A percentile compares a stretch with the other conserved stretches of the same genome.
Conservation (phyloP, 2,888 invertebrate species). For the Aricia artaxerxes region DNA sequence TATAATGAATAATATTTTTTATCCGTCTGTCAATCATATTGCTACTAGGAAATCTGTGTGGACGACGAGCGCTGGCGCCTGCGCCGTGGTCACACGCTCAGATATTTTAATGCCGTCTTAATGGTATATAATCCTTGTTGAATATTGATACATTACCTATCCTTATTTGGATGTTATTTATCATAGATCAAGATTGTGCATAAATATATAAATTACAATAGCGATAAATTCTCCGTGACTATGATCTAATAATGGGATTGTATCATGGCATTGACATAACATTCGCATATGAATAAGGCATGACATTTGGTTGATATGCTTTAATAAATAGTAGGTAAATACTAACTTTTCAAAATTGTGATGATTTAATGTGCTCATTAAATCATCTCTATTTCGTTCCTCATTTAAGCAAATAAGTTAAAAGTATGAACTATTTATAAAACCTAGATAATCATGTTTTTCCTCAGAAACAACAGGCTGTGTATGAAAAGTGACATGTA, state of each 20-base stretch:
- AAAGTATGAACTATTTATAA: too few relatives aligned
- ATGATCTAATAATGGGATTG: background rate
- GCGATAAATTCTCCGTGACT: conserved; percentile 1
- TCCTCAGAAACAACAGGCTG: too few relatives aligned
- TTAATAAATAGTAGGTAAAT: background rate
- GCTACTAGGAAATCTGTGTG: conserved; percentile 39
- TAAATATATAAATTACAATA: conserved; percentile 7
- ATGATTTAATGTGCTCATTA: too few relatives aligned
- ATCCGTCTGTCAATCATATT: conserved; percentile 51
- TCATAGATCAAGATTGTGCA: conserved; percentile 15
- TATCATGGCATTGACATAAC: background rate
- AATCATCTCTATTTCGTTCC: too few relatives aligned
- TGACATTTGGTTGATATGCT: background rate
- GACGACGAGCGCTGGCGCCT: conserved; percentile 32
- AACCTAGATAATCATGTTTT: background rate
- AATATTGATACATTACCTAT: conserved; percentile 21
- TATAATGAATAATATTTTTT: conserved; percentile 52
- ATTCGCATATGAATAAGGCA: background rate
- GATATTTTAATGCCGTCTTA: conserved; percentile 21
- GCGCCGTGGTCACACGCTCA: conserved; percentile 32
- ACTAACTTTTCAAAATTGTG: background rate
- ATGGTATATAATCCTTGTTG: conserved; percentile 26
- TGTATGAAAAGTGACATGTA: too few relatives aligned
- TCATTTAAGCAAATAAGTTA: too few relatives aligned
- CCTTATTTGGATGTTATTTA: conserved; percentile 15